Conservation (phyloP, 2,113 vertebrate genomes). For the Nothocercus julius region DNA sequence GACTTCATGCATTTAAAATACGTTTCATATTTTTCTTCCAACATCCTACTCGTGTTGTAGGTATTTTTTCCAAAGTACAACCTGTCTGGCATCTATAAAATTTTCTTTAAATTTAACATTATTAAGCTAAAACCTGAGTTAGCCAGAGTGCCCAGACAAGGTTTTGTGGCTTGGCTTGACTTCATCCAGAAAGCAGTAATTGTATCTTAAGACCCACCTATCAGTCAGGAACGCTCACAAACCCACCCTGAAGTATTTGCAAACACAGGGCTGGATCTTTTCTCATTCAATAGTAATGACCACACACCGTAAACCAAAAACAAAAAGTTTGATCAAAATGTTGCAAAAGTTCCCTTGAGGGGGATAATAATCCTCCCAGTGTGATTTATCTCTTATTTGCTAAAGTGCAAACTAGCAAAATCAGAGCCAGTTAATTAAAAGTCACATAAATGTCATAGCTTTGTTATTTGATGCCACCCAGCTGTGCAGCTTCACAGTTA, state of each 20-base stretch:
- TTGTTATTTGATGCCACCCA: background rate
- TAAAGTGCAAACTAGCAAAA: background rate
- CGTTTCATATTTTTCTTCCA: background rate
- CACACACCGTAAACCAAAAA: background rate
- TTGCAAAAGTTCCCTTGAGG: background rate
- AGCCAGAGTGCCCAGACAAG: slow-evolving; percentile 7
- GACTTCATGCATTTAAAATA: background rate
- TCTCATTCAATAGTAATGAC: background rate
- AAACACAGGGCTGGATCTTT: background rate
- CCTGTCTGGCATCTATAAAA: slow-evolving; percentile 17
- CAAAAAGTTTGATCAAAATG: background rate
- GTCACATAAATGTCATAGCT: background rate
- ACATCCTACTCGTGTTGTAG: background rate
- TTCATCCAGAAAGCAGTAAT: background rate
- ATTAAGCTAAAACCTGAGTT: slow-evolving; percentile 21
- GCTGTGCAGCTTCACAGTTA: background rate
- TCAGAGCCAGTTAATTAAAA: slow-evolving; percentile 1
- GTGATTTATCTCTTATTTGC: background rate
- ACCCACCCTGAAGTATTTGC: background rate
- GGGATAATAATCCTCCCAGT: background rate
- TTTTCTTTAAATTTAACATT: slow-evolving; percentile 31
- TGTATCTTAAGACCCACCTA: background rate
- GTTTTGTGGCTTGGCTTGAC: slow-evolving; percentile 37
- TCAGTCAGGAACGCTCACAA: background rate
- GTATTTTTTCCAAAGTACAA: background rate